phyloP scores from a whole-genome alignment of 2,888 invertebrate genomes.

The Acrobasis consociella region DNA sequence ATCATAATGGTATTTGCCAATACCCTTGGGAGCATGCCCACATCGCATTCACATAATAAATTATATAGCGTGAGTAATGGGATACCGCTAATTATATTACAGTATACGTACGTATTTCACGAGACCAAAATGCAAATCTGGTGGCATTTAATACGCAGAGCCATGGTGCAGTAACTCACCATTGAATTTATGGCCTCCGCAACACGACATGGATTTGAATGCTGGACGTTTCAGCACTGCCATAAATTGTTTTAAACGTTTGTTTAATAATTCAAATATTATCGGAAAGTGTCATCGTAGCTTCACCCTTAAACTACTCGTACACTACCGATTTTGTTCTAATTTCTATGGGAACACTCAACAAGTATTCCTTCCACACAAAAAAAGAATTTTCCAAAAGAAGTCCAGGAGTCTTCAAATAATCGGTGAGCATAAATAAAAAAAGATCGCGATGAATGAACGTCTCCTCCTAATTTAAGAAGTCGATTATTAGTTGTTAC shows the following conservation, averaged over 20 bases:
- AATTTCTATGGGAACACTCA: no score
- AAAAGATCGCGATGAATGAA: no score
- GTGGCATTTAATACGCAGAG: constrained; percentile 49
- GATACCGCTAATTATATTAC: constrained; percentile 39
- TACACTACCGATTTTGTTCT: no score
- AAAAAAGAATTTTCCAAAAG: no score
- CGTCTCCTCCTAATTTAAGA: no score
- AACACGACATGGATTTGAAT: constrained; percentile 55
- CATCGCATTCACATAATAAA: constrained; percentile 14
- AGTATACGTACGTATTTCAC: constrained; percentile 48
- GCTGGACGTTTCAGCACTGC: constrained; percentile 20
- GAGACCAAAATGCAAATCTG: constrained; percentile 61
- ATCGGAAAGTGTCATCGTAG: constrained; percentile 10
- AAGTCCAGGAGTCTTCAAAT: no score
- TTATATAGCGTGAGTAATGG: constrained; percentile 24
- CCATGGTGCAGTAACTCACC: constrained; percentile 46
- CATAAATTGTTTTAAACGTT: constrained; percentile 24
- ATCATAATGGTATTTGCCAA: constrained; percentile 30
- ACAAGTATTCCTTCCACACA: no score
- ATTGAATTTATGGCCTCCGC: constrained; percentile 54
- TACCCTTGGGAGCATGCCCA: constrained; percentile 6
- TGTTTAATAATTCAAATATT: constrained; percentile 28
- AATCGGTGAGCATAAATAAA: no score
- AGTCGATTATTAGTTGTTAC: no score
- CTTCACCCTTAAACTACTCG: no score